Conservation (phyloP, 2,888 invertebrate genomes). For the Lordiphosa fenestrarum region DNA sequence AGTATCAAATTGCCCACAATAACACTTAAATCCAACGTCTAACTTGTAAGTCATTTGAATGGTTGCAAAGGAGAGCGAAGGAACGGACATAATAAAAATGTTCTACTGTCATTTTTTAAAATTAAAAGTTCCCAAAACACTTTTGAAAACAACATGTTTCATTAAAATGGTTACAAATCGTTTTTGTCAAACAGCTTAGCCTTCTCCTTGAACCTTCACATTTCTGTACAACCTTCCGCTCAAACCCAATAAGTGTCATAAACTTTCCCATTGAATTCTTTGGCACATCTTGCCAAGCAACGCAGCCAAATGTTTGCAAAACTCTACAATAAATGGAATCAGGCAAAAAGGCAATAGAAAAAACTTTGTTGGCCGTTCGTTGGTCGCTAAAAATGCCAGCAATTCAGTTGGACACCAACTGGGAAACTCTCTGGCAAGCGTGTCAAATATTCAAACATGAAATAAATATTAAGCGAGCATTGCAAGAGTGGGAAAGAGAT, state of each 20-base stretch:
- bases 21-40: conserved; percentile 72
- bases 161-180: no score
- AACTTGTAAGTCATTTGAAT: conserved; percentile 58
- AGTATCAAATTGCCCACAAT: conserved; percentile 78
- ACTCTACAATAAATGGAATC: conserved; percentile 4
- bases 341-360: conserved; percentile 27
- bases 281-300: conserved; percentile 33
- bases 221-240: conserved; percentile 3
- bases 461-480: conserved; percentile 69
- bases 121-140: no score
- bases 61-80: conserved; percentile 21
- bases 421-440: conserved; percentile 41
- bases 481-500: conserved; percentile 1
- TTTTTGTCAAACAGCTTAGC: no score
- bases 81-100: conserved; percentile 62
- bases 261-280: conserved; percentile 30
- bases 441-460: conserved; percentile 76
- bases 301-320: conserved; percentile 30
- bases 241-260: conserved; percentile 36
- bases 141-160: no score
- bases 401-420: conserved; percentile 25
- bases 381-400: conserved; percentile 26
- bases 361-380: conserved; percentile 31
- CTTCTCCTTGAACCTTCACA: neutral
- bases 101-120: conserved; percentile 12